A percentile compares a stretch with the other conserved stretches of the same genome.
Evolutionary conservation across 2,888 invertebrate species (phyloP).

Genomic region (Nysson spinosus): DNA sequence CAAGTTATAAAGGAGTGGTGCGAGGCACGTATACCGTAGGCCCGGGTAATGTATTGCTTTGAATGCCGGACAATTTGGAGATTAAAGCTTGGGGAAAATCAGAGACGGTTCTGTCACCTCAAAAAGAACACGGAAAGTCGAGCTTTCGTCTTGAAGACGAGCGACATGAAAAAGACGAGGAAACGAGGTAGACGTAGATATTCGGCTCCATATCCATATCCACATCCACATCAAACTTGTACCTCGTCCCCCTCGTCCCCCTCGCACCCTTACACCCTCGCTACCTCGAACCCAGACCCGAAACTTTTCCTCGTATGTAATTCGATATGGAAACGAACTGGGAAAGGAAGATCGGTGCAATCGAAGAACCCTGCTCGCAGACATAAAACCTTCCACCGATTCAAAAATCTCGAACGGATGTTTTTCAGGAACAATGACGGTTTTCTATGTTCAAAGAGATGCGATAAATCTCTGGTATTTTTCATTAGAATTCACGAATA

Average conservation of each 20-base stretch:
- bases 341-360: slow-evolving; percentile 45
- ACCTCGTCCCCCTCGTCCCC: slow-evolving; percentile 63
- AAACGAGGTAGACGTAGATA: slow-evolving; percentile 48
- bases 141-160: slow-evolving; percentile 37
- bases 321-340: slow-evolving; percentile 65
- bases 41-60: slow-evolving; percentile 49
- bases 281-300: slow-evolving; percentile 52
- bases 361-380: slow-evolving; percentile 40
- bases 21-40: no score
- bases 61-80: slow-evolving; percentile 60
- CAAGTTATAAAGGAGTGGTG: no score
- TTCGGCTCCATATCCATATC: slow-evolving; percentile 60
- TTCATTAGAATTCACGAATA: background rate
- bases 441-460: background rate
- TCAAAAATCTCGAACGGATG: slow-evolving; percentile 43
- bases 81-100: slow-evolving; percentile 62
- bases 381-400: slow-evolving; percentile 47
- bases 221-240: slow-evolving; percentile 66
- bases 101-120: slow-evolving; percentile 52
- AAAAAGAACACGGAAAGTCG: slow-evolving; percentile 47
- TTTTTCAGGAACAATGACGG: slow-evolving; percentile 20
- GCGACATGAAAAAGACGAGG: slow-evolving; percentile 45
- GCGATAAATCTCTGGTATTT: no score
- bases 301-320: slow-evolving; percentile 69
- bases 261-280: slow-evolving; percentile 61